These are phyloP conservation scores for Pyxicephalus adspersus DNA, from an alignment of 2,113 vertebrate species.

Conservation along the genomic window DNA sequence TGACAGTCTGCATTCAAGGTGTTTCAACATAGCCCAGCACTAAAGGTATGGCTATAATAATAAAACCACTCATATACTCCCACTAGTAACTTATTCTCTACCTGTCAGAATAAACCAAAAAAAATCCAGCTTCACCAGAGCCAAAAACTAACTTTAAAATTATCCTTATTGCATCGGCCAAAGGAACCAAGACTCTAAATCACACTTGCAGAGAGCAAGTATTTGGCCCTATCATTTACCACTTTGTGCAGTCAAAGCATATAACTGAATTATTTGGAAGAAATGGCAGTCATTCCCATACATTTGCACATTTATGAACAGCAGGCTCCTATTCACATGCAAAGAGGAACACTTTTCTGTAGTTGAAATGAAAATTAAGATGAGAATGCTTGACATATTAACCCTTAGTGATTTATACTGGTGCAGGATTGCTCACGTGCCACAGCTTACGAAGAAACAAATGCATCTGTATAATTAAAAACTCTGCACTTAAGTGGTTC, in stretches of 20 bases:
- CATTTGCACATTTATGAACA: constrained; percentile 66
- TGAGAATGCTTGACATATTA: constrained; percentile 59
- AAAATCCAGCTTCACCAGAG: too few species aligned
- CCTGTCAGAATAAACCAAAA: too few species aligned
- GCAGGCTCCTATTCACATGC: constrained; percentile 66
- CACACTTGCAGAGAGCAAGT: constrained; percentile 65
- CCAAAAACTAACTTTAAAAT: constrained; percentile 58
- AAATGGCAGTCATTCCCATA: constrained; percentile 65
- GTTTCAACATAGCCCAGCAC: too few species aligned
- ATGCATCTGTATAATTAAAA: constrained; percentile 46
- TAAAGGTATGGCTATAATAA: too few species aligned
- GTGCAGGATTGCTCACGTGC: constrained; percentile 52
- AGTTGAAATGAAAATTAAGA: constrained; percentile 63
- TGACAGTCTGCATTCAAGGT: too few species aligned
- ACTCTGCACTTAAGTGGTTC: constrained; percentile 55
- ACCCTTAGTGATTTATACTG: constrained; percentile 53
- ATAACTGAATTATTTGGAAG: constrained; percentile 68
- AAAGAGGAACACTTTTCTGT: constrained; percentile 63
- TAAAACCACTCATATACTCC: too few species aligned
- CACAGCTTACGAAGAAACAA: constrained; percentile 49
- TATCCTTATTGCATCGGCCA: constrained; percentile 61
- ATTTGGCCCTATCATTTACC: constrained; percentile 64
- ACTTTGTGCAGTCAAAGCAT: constrained; percentile 68
- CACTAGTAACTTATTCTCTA: too few species aligned
- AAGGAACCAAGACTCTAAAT: constrained; percentile 66